Percentiles rank a stretch among this genome's conserved stretches.
phyloP scores from a whole-genome alignment of 37 sponge, comb jelly and placozoan species.

The Ianthella basta region DNA sequence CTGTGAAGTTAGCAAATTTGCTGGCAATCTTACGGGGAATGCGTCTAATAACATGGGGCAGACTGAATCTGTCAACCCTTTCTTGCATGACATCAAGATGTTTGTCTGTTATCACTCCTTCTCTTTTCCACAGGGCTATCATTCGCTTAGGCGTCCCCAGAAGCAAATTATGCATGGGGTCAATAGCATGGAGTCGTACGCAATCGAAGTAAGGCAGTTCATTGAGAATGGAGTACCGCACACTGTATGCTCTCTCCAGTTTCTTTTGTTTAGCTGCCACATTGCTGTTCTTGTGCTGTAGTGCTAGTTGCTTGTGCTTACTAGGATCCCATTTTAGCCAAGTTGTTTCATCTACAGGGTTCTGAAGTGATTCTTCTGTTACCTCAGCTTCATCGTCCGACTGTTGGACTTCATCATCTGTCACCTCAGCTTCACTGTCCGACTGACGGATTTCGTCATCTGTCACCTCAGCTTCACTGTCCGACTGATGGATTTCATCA shows the following conservation, averaged over 20 bases:
- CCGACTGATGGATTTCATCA: too few relatives aligned
- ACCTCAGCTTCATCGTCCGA: too few relatives aligned
- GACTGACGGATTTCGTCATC: too few relatives aligned
- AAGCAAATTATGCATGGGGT: conserved; percentile 65
- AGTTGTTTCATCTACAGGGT: too few relatives aligned
- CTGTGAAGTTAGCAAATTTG: conserved; percentile 52
- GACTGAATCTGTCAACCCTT: conserved; percentile 26
- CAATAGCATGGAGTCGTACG: conserved; percentile 42
- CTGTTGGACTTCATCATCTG: too few relatives aligned
- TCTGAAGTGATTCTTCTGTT: too few relatives aligned
- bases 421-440: too few relatives aligned
- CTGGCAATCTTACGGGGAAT: conserved; percentile 44
- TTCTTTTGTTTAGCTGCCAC: neutral
- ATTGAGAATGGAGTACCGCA: conserved; percentile 35
- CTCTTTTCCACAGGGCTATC: conserved; percentile 17
- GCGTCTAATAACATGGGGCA: conserved; percentile 34
- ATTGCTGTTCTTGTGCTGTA: neutral
- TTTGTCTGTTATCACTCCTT: neutral
- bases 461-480: too few relatives aligned
- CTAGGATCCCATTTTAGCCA: conserved; percentile 22
- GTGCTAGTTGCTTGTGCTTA: neutral
- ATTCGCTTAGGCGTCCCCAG: conserved; percentile 11
- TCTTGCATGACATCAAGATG: neutral
- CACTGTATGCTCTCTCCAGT: conserved; percentile 23
- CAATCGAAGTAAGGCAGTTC: conserved; percentile 38